Conservation (phyloP, 1,140 invertebrate genomes). For the Acromyrmex echinatior region DNA sequence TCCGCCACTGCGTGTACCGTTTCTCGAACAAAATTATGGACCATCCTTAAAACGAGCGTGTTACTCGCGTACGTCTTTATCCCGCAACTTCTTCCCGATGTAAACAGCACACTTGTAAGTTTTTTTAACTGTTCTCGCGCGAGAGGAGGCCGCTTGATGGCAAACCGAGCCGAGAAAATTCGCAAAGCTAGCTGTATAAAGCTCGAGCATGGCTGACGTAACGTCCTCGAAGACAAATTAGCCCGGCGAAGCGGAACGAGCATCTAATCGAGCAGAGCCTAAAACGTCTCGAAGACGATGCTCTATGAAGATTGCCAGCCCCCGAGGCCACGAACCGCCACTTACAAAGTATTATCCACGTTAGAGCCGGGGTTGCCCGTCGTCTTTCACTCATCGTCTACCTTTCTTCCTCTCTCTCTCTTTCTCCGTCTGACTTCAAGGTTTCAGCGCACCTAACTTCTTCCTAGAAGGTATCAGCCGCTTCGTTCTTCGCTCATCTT, state of each 20-base stretch:
- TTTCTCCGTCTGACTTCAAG: constrained; percentile 11
- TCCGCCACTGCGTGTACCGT: not conserved
- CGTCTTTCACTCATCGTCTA: constrained; percentile 46
- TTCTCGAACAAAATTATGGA: constrained; percentile 37
- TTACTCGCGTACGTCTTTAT: constrained; percentile 47
- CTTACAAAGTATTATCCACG: constrained; percentile 64
- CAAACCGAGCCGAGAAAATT: constrained; percentile 45
- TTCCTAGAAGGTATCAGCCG: constrained; percentile 66
- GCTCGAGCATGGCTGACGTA: constrained; percentile 29
- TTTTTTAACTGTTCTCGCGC: constrained; percentile 46
- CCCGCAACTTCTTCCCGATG: not conserved
- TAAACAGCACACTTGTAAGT: constrained; percentile 43
- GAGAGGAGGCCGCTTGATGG: constrained; percentile 16
- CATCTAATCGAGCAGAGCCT: constrained; percentile 65
- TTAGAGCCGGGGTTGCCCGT: constrained; percentile 48
- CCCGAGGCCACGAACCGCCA: constrained; percentile 51
- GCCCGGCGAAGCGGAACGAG: constrained; percentile 72
- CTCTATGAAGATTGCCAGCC: constrained; percentile 69
- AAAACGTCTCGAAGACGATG: constrained; percentile 68
- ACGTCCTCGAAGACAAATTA: constrained; percentile 73
- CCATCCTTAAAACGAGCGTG: not conserved
- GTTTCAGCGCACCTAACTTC: constrained; percentile 53
- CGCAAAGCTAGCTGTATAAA: constrained; percentile 53
- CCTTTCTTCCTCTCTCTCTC: not conserved
- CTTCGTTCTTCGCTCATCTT: constrained; percentile 50